A percentile compares a stretch with the other conserved stretches of the same genome.
phyloP scores from a whole-genome alignment of 35 echinoderm and acorn worm genomes.

The Lytechinus variegatus region DNA sequence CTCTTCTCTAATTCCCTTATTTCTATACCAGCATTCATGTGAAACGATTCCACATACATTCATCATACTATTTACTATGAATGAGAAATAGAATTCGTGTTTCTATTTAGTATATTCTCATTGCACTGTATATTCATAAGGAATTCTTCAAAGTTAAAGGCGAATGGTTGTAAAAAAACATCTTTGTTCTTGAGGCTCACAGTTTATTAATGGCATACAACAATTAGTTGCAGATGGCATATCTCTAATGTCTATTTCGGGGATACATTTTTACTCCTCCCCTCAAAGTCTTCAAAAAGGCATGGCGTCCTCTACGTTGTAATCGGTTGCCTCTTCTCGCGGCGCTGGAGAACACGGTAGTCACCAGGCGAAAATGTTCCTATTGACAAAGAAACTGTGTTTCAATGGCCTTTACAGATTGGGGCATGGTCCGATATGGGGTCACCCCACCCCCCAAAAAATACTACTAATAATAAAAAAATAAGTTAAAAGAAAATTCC shows the following conservation, averaged over 20 bases:
- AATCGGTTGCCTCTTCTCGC: background rate
- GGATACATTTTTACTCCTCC: background rate
- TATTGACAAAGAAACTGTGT: no score
- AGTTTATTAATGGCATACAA: background rate
- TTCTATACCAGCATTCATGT: no score
- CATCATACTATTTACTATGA: background rate
- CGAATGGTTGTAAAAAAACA: background rate
- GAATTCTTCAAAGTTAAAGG: background rate
- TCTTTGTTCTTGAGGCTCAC: background rate
- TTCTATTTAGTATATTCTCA: background rate
- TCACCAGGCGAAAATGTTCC: no score
- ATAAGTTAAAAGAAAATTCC: no score
- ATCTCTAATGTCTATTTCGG: background rate
- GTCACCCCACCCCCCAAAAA: no score
- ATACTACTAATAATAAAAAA: no score
- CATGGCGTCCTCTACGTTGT: background rate
- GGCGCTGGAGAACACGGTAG: no score
- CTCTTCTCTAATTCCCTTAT: no score
- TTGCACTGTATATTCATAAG: background rate
- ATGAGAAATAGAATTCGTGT: background rate
- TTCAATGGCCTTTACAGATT: no score
- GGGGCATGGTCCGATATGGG: no score
- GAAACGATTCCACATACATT: no score
- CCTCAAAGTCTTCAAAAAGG: background rate
- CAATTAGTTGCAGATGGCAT: no score